Base-by-base conservation (phyloP, 1,140 invertebrate genomes). In the Ceratitis capitata region DNA sequence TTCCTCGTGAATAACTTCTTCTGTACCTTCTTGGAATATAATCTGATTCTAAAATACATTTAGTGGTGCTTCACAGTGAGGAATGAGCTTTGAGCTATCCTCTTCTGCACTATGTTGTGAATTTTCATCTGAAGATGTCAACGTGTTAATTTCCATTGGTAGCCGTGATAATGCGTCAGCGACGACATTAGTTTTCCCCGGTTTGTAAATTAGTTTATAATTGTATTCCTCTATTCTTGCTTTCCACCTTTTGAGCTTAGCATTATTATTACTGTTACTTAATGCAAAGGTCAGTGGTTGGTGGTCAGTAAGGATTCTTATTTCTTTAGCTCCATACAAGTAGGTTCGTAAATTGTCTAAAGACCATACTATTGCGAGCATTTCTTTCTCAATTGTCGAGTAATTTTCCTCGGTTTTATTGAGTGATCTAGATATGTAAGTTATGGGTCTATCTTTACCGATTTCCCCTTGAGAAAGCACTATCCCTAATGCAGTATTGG, bases 211-310 rank as follows among this genome's bases (percentile, higher is more conserved):
- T 6, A 85, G 45, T 47, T 85, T 19, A 29, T 85, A 61, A 56
- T 61, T 83, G 16, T 83, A 85, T 64, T 85, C 85, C 45, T 85
- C 85, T 45, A 85, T 53, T 2, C 85, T 10, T 4, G 78, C 74
- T 42, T 85, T 85, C 85, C 78, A 85, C 9, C 85, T 45, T 64
- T 85, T 85, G 1, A 83, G 35, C 84, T 92, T 82, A 49, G 87
- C 87, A 1, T 85, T 87, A 19, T 89, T 88, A 51, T 92, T 89
- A 87, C 91, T 92, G 0, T 92, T 88, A 7, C 88, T 88, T 12
- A 89, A 85, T 7, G 93, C 84, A 89, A 89, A 93, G 53, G 84
- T 87, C 35, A 93, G 87, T 1, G 92, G 89, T 85, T 89, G 88
- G 84, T 93, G 87, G 83, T 90, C 89, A n/a, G n/a, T n/a, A n/a